Conservation (phyloP, 2,797 vertebrate species). For the Melanotaenia parkinsoni region DNA sequence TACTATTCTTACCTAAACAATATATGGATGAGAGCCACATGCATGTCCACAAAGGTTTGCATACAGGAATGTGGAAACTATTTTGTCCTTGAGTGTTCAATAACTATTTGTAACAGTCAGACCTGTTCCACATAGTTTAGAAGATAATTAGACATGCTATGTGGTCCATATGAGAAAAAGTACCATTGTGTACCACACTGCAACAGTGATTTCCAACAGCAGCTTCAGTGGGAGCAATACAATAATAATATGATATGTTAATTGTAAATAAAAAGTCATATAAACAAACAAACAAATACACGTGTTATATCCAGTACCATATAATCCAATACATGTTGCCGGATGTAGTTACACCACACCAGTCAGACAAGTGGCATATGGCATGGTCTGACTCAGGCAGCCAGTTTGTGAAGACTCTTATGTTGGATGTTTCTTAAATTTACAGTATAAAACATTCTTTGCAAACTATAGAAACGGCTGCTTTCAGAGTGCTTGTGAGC, state of each 20-base stretch:
- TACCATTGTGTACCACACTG: too few species aligned
- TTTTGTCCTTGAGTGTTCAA: not conserved
- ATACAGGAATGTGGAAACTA: not conserved
- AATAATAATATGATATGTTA: not conserved
- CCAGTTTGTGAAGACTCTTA: conserved; percentile 4
- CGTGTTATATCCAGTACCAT: not conserved
- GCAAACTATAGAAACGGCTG: not conserved
- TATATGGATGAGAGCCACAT: too few species aligned
- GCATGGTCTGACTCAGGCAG: not conserved
- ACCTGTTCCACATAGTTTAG: not conserved
- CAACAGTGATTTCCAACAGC: not conserved
- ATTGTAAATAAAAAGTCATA: not conserved
- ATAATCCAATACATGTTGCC: not conserved
- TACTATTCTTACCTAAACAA: too few species aligned
- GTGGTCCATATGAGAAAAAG: too few species aligned
- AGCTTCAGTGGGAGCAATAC: not conserved
- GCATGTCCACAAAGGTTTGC: not conserved
- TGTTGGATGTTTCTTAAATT: not conserved
- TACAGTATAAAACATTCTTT: not conserved
- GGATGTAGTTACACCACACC: not conserved
- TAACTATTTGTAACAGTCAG: not conserved
- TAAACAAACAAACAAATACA: not conserved
- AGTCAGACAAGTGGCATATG: not conserved
- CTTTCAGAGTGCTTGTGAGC: not conserved
- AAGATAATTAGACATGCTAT: not conserved